Base-by-base conservation (phyloP, 2,113 vertebrate genomes). In the Steatornis caripensis region DNA sequence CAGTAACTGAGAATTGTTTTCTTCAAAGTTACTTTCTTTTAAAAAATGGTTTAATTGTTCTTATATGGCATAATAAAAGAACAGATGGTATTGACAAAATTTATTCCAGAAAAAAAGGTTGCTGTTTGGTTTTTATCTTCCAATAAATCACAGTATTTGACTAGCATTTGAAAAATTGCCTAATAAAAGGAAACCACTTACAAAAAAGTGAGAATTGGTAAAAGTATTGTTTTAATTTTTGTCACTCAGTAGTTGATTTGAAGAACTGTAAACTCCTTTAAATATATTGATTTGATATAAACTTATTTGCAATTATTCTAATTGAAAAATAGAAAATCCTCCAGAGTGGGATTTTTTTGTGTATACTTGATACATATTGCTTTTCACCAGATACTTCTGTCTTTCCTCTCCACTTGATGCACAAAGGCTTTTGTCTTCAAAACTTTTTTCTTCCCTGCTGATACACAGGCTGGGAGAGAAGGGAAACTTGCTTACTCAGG, bases 11-110 rank as follows among this genome's bases (percentile, higher is more conserved):
- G 94, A 94, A 94, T 93, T 70, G 14, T 96, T 97, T 97, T 97
- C 92, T 94, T 96, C 78, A 91, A 96, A 86, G 65, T 92, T 94
- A 87, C 39, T 95, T 97, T 95, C 49, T 97, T 95, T 96, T 90
- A 34, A 94, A 97, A 97, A 98, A 96, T 91, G 80, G 46, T 89
- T 97, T 98, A 97, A 98, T 98, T 98, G 95, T 97, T 92, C 90
- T 93, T 97, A 97, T 96, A 97, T 91, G 96, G 86, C 95, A 68
- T 96, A 97, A 97, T 98, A 98, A 98, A 98, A 96, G 90, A 97
- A 97, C 82, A 97, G 92, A 97, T 13, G 2, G 90, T 96, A 97
- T 96, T 97, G 97, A 96, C 87, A 97, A 97, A 97, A 97, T 97
- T 97, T 98, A 97, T 97, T 97, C 57, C 27, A 36, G 75, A 90